Percentiles rank a stretch among this genome's conserved stretches.
Evolutionary conservation across 2,113 vertebrate genomes (phyloP).

Genomic region (Poicephalus meyeri): DNA sequence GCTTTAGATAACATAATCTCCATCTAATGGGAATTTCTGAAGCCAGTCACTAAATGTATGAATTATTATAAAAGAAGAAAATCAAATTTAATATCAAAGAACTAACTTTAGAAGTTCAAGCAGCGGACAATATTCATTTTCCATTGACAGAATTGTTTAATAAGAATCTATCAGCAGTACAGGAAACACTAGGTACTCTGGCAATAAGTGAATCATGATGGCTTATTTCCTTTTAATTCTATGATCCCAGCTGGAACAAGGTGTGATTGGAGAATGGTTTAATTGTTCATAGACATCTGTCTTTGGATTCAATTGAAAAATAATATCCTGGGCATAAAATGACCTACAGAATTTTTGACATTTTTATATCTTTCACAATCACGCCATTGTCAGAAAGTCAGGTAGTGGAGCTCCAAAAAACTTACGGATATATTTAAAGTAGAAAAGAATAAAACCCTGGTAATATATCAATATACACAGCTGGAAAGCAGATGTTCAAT

Average conservation of each 20-base stretch:
- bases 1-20: slow-evolving; percentile 76
- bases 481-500: slow-evolving; percentile 83
- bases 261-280: slow-evolving; percentile 78
- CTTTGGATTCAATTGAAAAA: slow-evolving; percentile 79
- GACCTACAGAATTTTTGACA: slow-evolving; percentile 70
- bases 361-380: slow-evolving; percentile 81
- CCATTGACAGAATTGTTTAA: slow-evolving; percentile 74
- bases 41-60: slow-evolving; percentile 63
- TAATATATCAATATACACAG: slow-evolving; percentile 80
- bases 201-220: slow-evolving; percentile 79
- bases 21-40: slow-evolving; percentile 73
- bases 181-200: slow-evolving; percentile 65
- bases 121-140: slow-evolving; percentile 75
- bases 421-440: slow-evolving; percentile 71
- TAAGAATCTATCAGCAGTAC: slow-evolving; percentile 71
- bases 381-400: slow-evolving; percentile 78
- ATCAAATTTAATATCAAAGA: slow-evolving; percentile 75
- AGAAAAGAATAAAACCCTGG: slow-evolving; percentile 70
- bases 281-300: slow-evolving; percentile 81
- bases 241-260: slow-evolving; percentile 80
- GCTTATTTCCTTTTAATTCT: slow-evolving; percentile 82
- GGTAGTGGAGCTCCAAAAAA: slow-evolving; percentile 69
- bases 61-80: slow-evolving; percentile 71
- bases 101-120: slow-evolving; percentile 74
- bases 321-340: slow-evolving; percentile 75